Conservation (phyloP, 2,888 invertebrate genomes). For the Emesis russula region DNA sequence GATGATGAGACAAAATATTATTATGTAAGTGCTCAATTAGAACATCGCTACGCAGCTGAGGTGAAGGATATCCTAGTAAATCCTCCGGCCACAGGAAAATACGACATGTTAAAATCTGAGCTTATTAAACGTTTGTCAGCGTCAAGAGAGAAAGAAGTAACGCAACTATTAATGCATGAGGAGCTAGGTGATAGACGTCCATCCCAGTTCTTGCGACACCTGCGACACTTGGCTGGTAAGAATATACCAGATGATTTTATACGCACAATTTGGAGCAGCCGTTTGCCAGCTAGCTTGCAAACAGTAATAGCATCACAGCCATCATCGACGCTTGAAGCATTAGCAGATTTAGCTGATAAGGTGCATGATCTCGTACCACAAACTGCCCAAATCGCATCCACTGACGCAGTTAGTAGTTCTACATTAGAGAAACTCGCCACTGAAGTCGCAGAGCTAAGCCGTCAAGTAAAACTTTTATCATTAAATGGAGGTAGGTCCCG, state of each 20-base stretch:
- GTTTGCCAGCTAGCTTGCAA: too few relatives aligned
- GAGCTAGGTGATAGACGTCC: conserved; percentile 63
- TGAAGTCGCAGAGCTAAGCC: neutral
- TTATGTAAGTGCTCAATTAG: conserved; percentile 45
- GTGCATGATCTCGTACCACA: neutral
- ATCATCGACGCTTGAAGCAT: too few relatives aligned
- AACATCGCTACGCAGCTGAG: conserved; percentile 42
- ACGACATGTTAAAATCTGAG: neutral
- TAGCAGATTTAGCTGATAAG: neutral
- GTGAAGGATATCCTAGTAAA: conserved; percentile 60
- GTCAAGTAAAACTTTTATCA: neutral
- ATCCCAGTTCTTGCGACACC: conserved; percentile 69
- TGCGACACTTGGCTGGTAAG: conserved; percentile 60
- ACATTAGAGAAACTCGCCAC: neutral
- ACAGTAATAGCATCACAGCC: too few relatives aligned
- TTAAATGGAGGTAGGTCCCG: neutral
- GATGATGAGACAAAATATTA: conserved; percentile 55
- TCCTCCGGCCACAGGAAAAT: conserved; percentile 36
- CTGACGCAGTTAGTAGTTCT: too few relatives aligned
- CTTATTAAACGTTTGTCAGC: conserved; percentile 35
- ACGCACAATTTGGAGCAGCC: too few relatives aligned
- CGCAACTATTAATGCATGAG: conserved; percentile 46
- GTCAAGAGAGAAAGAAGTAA: conserved; percentile 30
- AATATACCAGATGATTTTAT: conserved; percentile 53
- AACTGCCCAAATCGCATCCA: too few relatives aligned